A percentile compares a stretch with the other conserved stretches of the same genome.
Evolutionary conservation across 2,113 vertebrate species (phyloP).

Genomic region (Nannospalax galili): DNA sequence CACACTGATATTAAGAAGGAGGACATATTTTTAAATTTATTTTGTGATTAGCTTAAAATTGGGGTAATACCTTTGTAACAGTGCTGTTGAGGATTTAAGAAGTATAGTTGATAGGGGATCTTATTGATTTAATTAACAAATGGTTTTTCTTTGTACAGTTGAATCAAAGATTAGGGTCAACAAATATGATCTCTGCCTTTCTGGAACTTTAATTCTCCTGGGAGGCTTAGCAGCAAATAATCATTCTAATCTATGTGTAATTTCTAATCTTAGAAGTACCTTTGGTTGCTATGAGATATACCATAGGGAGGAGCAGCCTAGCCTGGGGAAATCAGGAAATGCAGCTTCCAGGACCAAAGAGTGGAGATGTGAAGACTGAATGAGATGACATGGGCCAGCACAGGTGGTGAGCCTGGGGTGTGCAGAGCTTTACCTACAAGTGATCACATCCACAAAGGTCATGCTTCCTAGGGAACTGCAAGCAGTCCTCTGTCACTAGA

Average conservation of each 20-base stretch:
- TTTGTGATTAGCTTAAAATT: constrained; percentile 29
- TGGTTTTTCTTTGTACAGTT: constrained; percentile 33
- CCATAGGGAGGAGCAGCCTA: neutral
- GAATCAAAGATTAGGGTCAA: constrained; percentile 35
- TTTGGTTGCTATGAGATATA: neutral
- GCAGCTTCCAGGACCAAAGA: neutral
- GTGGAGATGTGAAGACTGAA: neutral
- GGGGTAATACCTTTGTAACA: neutral
- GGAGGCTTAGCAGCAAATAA: constrained; percentile 49
- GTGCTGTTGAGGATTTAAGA: neutral
- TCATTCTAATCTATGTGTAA: neutral
- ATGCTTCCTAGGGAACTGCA: neutral
- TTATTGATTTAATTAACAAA: constrained; percentile 45
- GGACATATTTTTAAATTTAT: neutral
- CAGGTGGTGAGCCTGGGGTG: neutral
- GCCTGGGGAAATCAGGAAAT: neutral
- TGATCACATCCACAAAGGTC: neutral
- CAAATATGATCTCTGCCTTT: constrained; percentile 55
- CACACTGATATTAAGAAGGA: neutral
- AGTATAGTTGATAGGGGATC: neutral
- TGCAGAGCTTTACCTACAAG: neutral
- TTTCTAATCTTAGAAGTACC: neutral
- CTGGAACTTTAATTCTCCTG: neutral
- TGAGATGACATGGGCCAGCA: neutral
- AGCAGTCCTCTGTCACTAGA: neutral